Evolutionary conservation across 2,113 vertebrate genomes (phyloP), one percentile per base, ranked within the genome.

Genomic region (Phyllostomus discolor): DNA sequence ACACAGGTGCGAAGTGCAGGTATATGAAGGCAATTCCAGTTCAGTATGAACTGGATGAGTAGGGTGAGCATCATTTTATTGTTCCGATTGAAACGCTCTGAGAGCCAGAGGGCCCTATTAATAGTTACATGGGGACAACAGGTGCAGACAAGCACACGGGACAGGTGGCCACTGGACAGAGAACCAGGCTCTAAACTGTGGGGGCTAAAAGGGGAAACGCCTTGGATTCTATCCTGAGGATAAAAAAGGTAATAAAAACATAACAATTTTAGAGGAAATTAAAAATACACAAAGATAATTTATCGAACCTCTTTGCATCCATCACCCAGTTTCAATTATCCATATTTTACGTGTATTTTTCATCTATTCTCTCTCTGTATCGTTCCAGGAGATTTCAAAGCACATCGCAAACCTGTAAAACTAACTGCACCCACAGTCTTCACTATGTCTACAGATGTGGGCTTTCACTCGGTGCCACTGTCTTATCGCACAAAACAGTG

Each of bases 271-370:
- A 76, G 67, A 26, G 16, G 10, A 35, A 85, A 82, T 64, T 57
- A 50, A 95, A 96, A 91, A 85, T 28, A 81, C 9, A 52, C 22
- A 87, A 67, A 80, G 28, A 72, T n/a, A 79, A 76, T 59, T 73
- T 62, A 90, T 54, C 54, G 10, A 88, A 24, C 46, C 11, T 31
- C 41, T 82, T 41, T 10, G 16, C 43, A 83, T 19, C 38, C n/a
- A 94, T 31, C 41, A 41, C 1, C 35, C 0, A 54, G n/a, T 22
- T 86, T 76, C 26, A 62, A 50, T 41, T 2, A 73, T 67, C 75
- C 90, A 1, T 57, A 43, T 76, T 81, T 82, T 57, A 52, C 28
- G 28, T 35, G 0, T 31, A 80, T 31, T 91, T 64, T 84, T 94
- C 46, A 90, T 22, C 28, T 41, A 31, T 28, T 19, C 33, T 20